A percentile compares a stretch with the other conserved stretches of the same genome.
Conservation (phyloP, 2,113 vertebrate genomes). For the Pelusios castaneus region DNA sequence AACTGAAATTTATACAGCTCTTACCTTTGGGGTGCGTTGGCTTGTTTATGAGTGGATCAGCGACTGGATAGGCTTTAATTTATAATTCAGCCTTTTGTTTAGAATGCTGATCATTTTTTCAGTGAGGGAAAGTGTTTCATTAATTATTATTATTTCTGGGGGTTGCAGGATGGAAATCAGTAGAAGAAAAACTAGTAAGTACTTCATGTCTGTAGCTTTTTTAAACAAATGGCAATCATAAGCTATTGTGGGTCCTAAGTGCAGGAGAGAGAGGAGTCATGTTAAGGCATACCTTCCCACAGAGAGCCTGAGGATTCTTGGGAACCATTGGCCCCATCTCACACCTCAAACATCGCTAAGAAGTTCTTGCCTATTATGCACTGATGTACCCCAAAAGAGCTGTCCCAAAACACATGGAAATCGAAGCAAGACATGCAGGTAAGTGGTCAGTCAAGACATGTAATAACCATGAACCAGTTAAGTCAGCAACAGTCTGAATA, state of each 20-base stretch:
- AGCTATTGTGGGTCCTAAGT: not conserved
- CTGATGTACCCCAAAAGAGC: not conserved
- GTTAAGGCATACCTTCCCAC: fast-evolving
- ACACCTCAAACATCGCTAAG: fast-evolving
- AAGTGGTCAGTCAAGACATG: not conserved
- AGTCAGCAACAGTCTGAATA: not conserved
- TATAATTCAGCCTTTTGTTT: not conserved
- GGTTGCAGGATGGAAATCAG: not conserved
- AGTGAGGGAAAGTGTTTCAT: not conserved
- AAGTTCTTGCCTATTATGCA: not conserved
- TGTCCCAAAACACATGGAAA: not conserved
- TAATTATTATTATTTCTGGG: not conserved
- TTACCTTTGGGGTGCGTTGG: not conserved
- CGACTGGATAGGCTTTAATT: not conserved
- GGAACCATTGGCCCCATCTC: fast-evolving
- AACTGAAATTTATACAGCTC: not conserved
- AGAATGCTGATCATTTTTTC: not conserved
- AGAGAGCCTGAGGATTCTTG: fast-evolving
- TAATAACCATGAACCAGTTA: not conserved
- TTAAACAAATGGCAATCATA: not conserved
- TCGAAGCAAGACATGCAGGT: not conserved
- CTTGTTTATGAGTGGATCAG: not conserved
- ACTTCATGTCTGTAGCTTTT: not conserved
- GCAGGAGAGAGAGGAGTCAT: fast-evolving
- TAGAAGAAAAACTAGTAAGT: not conserved